Conservation (phyloP, 2,888 invertebrate species). For the Agrochola circellaris region DNA sequence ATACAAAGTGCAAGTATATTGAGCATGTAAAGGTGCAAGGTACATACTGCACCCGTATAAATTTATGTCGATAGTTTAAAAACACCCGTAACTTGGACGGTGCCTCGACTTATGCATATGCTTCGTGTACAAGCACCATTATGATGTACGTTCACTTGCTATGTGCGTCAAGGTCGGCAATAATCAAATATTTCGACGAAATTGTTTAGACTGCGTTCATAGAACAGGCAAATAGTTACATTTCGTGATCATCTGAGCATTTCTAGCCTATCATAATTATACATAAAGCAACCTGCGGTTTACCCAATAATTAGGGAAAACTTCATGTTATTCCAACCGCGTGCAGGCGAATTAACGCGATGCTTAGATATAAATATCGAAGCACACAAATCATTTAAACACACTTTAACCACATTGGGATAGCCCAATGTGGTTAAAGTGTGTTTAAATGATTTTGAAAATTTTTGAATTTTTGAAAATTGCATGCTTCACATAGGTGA, state of each 20-base stretch:
- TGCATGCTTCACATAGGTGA: too few relatives aligned
- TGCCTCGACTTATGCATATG: too few relatives aligned
- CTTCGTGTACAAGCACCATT: too few relatives aligned
- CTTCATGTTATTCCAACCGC: not conserved
- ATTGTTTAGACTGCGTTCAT: not conserved
- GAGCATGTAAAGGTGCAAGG: too few relatives aligned
- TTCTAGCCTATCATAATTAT: not conserved
- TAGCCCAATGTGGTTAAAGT: too few relatives aligned
- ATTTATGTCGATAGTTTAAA: too few relatives aligned
- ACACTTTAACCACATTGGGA: not conserved
- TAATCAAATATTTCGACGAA: not conserved
- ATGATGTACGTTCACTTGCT: not conserved
- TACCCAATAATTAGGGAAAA: conserved; percentile 6
- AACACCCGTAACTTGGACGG: too few relatives aligned
- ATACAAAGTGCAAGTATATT: too few relatives aligned
- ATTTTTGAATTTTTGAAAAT: too few relatives aligned
- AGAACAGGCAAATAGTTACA: not conserved
- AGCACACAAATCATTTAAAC: not conserved
- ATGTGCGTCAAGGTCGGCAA: not conserved
- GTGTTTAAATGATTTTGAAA: too few relatives aligned
- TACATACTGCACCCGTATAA: too few relatives aligned
- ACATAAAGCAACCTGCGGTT: not conserved
- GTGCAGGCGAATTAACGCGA: not conserved
- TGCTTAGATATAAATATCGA: not conserved
- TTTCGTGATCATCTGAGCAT: not conserved